These are phyloP conservation scores for Lordiphosa andalusiaca DNA, from an alignment of 2,888 invertebrate genomes.

Conservation along the genomic window DNA sequence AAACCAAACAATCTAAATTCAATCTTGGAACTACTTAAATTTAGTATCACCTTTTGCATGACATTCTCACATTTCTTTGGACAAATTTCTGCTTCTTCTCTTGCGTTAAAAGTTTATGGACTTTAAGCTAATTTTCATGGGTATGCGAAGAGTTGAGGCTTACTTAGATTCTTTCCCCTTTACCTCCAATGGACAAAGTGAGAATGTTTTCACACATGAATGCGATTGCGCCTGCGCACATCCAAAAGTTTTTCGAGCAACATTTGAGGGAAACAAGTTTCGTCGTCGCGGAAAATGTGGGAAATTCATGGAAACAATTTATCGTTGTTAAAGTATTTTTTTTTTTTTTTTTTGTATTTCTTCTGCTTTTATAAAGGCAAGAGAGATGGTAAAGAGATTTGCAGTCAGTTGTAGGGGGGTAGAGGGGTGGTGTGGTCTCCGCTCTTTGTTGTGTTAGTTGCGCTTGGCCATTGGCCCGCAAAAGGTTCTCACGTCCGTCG, in stretches of 20 bases:
- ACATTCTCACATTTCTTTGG: too few species aligned
- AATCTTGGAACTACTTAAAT: too few species aligned
- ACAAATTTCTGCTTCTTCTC: too few species aligned
- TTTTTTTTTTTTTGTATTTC: constrained; percentile 32
- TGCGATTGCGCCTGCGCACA: constrained; percentile 49
- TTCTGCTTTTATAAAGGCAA: too few species aligned
- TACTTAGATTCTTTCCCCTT: too few species aligned
- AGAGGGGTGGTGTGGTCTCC: neutral
- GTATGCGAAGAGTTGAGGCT: too few species aligned
- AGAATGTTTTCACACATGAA: constrained; percentile 74
- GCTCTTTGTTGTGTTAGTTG: constrained; percentile 41
- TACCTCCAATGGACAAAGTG: constrained; percentile 33
- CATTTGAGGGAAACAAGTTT: constrained; percentile 58
- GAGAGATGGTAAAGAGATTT: constrained; percentile 41
- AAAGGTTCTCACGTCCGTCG: constrained; percentile 62
- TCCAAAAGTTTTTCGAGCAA: too few species aligned
- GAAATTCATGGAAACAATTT: constrained; percentile 71
- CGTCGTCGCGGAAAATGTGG: constrained; percentile 58
- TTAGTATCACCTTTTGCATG: too few species aligned
- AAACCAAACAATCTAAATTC: too few species aligned
- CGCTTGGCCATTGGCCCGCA: constrained; percentile 45
- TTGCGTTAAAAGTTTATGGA: too few species aligned
- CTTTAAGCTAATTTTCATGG: too few species aligned
- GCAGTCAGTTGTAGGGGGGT: too few species aligned
- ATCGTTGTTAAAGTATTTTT: constrained; percentile 52